These are phyloP conservation scores for Hipposideros larvatus DNA, from an alignment of 2,797 vertebrate genomes.

Conservation along the genomic window DNA sequence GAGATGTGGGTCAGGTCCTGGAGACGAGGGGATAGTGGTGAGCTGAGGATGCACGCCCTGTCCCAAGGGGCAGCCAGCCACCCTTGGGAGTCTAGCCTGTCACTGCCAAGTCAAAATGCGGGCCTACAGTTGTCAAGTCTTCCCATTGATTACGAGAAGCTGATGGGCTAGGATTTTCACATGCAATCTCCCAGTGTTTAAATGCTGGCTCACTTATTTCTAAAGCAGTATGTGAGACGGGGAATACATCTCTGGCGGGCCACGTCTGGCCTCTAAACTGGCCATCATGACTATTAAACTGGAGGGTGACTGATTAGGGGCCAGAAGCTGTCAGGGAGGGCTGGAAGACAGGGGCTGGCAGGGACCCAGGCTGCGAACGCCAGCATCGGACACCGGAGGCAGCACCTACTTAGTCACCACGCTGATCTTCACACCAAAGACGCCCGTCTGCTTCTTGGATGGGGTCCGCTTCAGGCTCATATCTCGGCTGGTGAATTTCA, in stretches of 20 bases:
- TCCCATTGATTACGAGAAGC: background rate
- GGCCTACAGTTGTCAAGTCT: background rate
- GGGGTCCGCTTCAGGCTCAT: constrained; percentile 98
- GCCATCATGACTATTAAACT: fast-evolving
- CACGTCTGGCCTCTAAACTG: background rate
- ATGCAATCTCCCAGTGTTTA: background rate
- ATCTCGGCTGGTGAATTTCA: constrained; percentile 99
- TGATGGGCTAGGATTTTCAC: background rate
- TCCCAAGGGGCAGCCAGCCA: background rate
- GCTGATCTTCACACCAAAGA: constrained; percentile 99
- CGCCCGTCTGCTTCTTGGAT: constrained; percentile 98
- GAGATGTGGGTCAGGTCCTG: background rate
- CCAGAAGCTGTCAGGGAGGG: background rate
- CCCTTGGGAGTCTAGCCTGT: background rate
- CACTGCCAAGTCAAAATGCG: fast-evolving
- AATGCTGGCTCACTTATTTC: background rate
- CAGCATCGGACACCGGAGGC: background rate
- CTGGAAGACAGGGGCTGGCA: background rate
- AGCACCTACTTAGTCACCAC: constrained; percentile 96
- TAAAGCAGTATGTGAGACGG: background rate
- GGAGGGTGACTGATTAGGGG: background rate
- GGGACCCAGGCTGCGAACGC: fast-evolving
- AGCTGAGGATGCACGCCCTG: fast-evolving
- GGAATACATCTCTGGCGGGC: background rate
- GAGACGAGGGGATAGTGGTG: background rate